These are phyloP conservation scores for Apamea sordens DNA, from an alignment of 2,888 invertebrate species.

Conservation along the genomic window DNA sequence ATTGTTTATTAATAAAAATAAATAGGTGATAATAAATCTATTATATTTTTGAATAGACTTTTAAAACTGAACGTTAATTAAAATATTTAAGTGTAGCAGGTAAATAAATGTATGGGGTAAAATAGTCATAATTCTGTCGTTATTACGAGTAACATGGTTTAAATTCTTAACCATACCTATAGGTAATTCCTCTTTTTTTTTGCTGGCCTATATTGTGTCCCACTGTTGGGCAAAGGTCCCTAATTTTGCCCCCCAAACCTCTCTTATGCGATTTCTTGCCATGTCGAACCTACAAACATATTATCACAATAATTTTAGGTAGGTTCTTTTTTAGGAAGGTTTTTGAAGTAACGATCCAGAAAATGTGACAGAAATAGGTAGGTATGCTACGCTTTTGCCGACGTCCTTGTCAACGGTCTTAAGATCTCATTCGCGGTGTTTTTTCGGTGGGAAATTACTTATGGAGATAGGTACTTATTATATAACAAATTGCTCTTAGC, in stretches of 20 bases:
- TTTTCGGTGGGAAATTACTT: background rate
- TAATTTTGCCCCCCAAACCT: background rate
- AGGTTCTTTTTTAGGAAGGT: background rate
- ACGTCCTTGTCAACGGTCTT: background rate
- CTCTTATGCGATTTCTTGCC: background rate
- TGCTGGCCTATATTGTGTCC: background rate
- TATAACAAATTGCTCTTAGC: background rate
- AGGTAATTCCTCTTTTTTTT: background rate
- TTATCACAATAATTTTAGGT: background rate
- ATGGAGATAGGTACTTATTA: background rate
- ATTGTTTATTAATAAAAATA: slow-evolving; percentile 24
- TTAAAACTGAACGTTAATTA: slow-evolving; percentile 3
- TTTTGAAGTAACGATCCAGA: background rate
- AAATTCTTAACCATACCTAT: background rate
- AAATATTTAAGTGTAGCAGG: slow-evolving; percentile 5
- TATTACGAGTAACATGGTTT: background rate
- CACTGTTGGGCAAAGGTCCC: background rate
- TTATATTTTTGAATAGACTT: background rate
- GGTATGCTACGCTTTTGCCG: background rate
- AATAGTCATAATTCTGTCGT: background rate
- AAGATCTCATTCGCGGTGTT: background rate
- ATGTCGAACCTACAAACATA: background rate
- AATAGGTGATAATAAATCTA: slow-evolving; percentile 1
- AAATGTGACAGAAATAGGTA: background rate
- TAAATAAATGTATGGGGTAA: background rate